Evolutionary conservation across 2,888 invertebrate genomes (phyloP), one percentile per base, ranked within the genome.

Genomic region (Callinectes sapidus): DNA sequence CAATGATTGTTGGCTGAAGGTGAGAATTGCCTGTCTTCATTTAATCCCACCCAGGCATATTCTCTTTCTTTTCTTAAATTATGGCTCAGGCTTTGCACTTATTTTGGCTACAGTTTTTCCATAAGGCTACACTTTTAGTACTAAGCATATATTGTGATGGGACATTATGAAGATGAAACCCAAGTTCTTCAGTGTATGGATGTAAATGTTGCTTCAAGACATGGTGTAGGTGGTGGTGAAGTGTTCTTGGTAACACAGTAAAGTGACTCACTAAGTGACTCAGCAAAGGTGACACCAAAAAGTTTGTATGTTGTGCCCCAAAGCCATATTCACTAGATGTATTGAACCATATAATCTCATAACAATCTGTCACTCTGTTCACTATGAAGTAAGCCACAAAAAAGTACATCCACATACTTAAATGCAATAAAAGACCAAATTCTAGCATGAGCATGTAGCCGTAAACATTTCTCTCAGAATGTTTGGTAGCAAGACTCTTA

Each of bases 71-170:
- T 85, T 89, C 28, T 89, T 23, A 55, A 89, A 89, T 48, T 90
- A 87, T 87, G 88, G 88, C 90, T 93, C 90, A 89, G 88, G 92
- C 92, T 93, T 92, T 91, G 91, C 92, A 90, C 88, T 85, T 92
- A 71, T 61, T 61, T 90, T 92, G 87, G 87, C 92, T 92, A 92
- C 61, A 90, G 81, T 71, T 87, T 90, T 61, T 89, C 85, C 92
- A 90, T 87, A 92, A 66, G 92, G 92, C 89, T 92, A 90, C 87
- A 92, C 86, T 90, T 89, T 87, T 61, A 88, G 66, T 87, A 87
- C 87, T 90, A 87, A 90, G 92, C 92, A 92, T 92, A 48, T 81
- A 87, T 81, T 91, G 71, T 66, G 81, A 90, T 81, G 77, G 92
- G 92, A 92, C 92, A 81, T 90, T 77, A 42, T n/a, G 39, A 88